phyloP scores from a whole-genome alignment of 2,888 invertebrate species.

The Epirrhoe alternata region DNA sequence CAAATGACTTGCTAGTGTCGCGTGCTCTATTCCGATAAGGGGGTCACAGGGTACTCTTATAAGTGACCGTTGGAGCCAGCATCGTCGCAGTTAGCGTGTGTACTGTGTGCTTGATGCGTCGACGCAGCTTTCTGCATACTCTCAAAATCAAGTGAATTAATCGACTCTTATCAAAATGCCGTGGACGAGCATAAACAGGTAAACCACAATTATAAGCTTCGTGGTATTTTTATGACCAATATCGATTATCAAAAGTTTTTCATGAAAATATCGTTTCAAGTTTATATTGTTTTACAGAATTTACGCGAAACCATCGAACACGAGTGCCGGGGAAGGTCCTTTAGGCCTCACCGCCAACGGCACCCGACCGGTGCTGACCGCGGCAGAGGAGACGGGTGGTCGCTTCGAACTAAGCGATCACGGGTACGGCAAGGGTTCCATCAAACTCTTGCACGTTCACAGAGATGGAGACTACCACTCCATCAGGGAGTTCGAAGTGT shows the following conservation, averaged over 20 bases:
- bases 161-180: conserved; percentile 66
- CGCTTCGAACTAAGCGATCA: conserved; percentile 87
- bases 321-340: conserved; percentile 62
- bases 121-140: conserved; percentile 75
- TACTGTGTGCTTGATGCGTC: conserved; percentile 60
- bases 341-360: conserved; percentile 31
- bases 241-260: not conserved
- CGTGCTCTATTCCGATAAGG: conserved; percentile 74
- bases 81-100: conserved; percentile 59
- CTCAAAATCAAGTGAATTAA: conserved; percentile 75
- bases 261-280: not conserved
- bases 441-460: conserved; percentile 89
- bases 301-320: conserved; percentile 80
- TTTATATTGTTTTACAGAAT: conserved; percentile 63
- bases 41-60: conserved; percentile 78
- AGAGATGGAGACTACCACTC: conserved; percentile 88
- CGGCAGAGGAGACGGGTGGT: conserved; percentile 75
- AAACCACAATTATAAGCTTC: conserved; percentile 32
- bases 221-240: not conserved
- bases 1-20: conserved; percentile 60
- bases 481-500: conserved; percentile 90
- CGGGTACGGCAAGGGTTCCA: conserved; percentile 90
- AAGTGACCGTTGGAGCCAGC: conserved; percentile 54
- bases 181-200: conserved; percentile 83
- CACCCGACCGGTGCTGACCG: conserved; percentile 60